Evolutionary conservation across 2,113 vertebrate genomes (phyloP).

Genomic region (Balaeniceps rex): DNA sequence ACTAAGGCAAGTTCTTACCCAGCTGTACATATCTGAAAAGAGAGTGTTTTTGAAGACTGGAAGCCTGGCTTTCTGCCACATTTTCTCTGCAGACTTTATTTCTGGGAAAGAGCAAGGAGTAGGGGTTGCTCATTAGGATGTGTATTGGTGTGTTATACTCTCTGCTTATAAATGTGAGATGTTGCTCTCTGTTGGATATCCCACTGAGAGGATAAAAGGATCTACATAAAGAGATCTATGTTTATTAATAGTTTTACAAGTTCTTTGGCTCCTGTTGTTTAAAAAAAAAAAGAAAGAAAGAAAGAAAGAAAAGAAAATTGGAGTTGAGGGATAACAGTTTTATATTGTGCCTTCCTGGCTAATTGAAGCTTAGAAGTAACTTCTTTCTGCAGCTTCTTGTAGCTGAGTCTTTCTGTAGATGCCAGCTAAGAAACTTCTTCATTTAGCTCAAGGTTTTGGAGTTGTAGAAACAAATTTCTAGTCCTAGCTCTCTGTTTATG

Average conservation of each 20-base stretch:
- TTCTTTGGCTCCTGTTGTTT: background rate
- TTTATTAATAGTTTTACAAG: conserved; percentile 16
- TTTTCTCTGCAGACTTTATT: background rate
- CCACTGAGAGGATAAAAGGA: conserved; percentile 24
- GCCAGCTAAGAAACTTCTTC: background rate
- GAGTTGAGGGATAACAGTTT: background rate
- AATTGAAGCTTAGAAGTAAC: background rate
- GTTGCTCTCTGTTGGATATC: conserved; percentile 11
- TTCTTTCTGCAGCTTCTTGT: background rate
- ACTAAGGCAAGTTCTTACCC: background rate
- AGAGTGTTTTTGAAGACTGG: background rate
- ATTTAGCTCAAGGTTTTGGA: background rate
- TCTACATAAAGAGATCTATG: background rate
- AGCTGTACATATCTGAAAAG: background rate
- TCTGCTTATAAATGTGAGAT: background rate
- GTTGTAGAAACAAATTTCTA: background rate
- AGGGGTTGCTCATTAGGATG: background rate
- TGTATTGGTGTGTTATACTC: background rate
- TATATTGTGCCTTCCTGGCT: background rate
- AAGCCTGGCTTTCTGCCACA: background rate
- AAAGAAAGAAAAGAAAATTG: background rate
- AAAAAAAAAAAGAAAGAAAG: background rate
- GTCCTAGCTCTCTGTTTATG: background rate
- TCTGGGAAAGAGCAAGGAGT: background rate
- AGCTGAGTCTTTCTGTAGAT: background rate